Evolutionary conservation across 2,113 vertebrate genomes (phyloP).

Genomic region (Mastomys natalensis): DNA sequence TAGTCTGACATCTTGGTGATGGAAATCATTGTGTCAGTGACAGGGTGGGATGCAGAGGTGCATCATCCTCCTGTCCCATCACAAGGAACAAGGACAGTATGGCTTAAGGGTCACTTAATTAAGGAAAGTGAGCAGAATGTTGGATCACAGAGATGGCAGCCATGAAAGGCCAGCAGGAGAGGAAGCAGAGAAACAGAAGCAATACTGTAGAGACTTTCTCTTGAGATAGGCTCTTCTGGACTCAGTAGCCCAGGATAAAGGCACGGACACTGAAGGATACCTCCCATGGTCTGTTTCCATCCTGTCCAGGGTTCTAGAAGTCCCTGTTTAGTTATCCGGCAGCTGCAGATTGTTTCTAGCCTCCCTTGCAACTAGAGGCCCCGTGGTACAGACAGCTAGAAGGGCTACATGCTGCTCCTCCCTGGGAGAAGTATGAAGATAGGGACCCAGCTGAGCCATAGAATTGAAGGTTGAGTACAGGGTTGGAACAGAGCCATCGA

Average conservation of each 20-base stretch:
- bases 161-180: neutral
- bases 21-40: neutral
- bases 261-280: fast-evolving
- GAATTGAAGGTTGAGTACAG: neutral
- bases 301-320: neutral
- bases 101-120: neutral
- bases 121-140: neutral
- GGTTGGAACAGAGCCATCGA: neutral
- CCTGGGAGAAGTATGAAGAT: neutral
- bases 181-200: neutral
- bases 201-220: neutral
- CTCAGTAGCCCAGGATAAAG: no score
- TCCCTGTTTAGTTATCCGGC: neutral
- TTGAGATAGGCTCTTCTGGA: no score
- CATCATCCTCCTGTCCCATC: neutral
- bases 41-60: no score
- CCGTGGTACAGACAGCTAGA: neutral
- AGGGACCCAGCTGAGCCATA: neutral
- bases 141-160: no score
- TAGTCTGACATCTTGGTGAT: no score
- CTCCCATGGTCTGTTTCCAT: neutral
- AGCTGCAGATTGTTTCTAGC: fast-evolving
- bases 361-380: neutral
- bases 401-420: fast-evolving
- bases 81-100: neutral